phyloP scores from a whole-genome alignment of 2,888 invertebrate species.

The Rhingia rostrata region DNA sequence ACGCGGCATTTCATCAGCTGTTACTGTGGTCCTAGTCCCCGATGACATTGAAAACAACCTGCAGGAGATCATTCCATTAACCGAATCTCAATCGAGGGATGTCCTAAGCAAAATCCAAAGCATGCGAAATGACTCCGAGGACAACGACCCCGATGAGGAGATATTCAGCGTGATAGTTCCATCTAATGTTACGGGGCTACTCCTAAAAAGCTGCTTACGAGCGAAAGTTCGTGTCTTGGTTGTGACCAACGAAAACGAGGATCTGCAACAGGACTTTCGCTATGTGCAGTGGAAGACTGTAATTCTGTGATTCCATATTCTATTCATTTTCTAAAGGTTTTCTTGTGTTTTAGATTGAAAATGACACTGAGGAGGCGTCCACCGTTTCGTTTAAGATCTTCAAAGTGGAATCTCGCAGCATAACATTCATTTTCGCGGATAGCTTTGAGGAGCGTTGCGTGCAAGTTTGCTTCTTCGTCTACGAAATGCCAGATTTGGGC shows the following conservation, averaged over 20 bases:
- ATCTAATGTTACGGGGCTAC: constrained; percentile 81
- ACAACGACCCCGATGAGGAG: constrained; percentile 78
- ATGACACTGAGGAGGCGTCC: constrained; percentile 79
- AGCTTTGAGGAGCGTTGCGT: constrained; percentile 79
- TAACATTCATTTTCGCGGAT: constrained; percentile 79
- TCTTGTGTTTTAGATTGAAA: constrained; percentile 78
- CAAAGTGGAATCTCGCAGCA: constrained; percentile 80
- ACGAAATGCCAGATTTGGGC: constrained; percentile 56
- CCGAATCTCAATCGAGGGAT: constrained; percentile 73
- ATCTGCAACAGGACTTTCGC: constrained; percentile 80
- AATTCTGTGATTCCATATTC: constrained; percentile 50
- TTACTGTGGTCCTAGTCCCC: constrained; percentile 1
- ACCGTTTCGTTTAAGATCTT: constrained; percentile 79
- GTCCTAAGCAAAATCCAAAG: constrained; percentile 79
- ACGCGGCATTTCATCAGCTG: constrained; percentile 77
- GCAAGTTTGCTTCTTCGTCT: constrained; percentile 78
- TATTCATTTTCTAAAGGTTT: background rate
- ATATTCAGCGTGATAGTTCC: constrained; percentile 80
- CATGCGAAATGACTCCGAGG: constrained; percentile 77
- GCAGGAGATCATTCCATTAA: constrained; percentile 76
- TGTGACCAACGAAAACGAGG: constrained; percentile 81
- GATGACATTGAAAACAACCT: constrained; percentile 47
- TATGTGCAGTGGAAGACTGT: constrained; percentile 83
- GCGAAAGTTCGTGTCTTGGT: constrained; percentile 81
- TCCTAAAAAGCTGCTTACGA: constrained; percentile 79